These are phyloP conservation scores for Ceramica pisi DNA, from an alignment of 2,888 invertebrate genomes.

Conservation along the genomic window DNA sequence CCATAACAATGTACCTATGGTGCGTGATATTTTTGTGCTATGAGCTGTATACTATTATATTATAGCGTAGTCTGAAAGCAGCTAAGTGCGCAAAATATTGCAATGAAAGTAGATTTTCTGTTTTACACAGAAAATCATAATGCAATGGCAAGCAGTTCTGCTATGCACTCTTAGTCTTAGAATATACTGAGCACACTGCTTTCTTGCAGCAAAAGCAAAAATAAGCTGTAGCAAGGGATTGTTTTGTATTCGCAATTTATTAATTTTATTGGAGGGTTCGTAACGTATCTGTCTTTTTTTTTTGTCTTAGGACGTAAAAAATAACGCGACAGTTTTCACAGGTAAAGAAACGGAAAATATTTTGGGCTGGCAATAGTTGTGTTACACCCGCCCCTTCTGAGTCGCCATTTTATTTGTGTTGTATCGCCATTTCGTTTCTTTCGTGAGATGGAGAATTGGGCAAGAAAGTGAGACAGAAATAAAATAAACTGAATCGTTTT, in stretches of 20 bases:
- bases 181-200: conserved; percentile 14
- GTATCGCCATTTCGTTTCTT: conserved; percentile 91
- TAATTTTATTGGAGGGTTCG: too few relatives aligned
- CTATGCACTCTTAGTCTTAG: not conserved
- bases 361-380: conserved; percentile 28
- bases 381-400: conserved; percentile 13
- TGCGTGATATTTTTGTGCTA: too few relatives aligned
- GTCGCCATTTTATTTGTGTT: conserved; percentile 86
- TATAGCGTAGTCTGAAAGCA: too few relatives aligned
- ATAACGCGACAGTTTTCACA: too few relatives aligned
- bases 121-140: not conserved
- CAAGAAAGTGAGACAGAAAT: conserved; percentile 90
- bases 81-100: too few relatives aligned
- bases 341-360: not conserved
- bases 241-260: too few relatives aligned
- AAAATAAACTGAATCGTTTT: conserved; percentile 76
- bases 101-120: too few relatives aligned
- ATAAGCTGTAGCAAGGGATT: too few relatives aligned
- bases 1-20: too few relatives aligned
- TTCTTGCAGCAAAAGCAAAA: not conserved
- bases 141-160: not conserved
- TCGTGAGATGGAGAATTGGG: conserved; percentile 89
- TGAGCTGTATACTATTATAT: too few relatives aligned
- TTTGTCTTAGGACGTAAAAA: not conserved
- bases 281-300: too few relatives aligned